phyloP scores from a whole-genome alignment of 2,113 vertebrate genomes.

The Andinoacara biseriatus region DNA sequence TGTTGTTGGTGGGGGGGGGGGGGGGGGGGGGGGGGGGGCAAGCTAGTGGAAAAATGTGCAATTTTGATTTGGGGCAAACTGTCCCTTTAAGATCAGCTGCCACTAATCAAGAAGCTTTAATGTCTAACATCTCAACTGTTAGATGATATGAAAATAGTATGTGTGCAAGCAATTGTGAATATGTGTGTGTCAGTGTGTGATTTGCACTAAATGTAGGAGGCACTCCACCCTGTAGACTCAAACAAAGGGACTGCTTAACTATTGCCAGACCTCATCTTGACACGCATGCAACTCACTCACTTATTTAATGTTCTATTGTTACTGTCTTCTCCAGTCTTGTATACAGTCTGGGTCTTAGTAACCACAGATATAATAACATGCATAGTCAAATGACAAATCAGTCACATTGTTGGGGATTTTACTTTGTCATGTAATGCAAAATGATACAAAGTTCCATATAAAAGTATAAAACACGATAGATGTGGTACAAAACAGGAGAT shows the following conservation, averaged over 20 bases:
- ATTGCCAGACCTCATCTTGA: slow-evolving; percentile 59
- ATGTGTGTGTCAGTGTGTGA: slow-evolving; percentile 3
- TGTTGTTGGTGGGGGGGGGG: too few relatives aligned
- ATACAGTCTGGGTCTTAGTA: neutral
- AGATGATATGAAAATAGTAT: slow-evolving; percentile 19
- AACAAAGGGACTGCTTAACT: slow-evolving; percentile 66
- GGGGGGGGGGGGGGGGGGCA: too few relatives aligned
- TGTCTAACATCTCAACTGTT: neutral
- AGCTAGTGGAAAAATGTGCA: neutral
- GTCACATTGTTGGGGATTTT: slow-evolving; percentile 73
- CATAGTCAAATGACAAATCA: slow-evolving; percentile 41
- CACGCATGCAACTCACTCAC: slow-evolving; percentile 14
- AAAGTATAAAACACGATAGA: slow-evolving; percentile 52
- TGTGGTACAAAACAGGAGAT: slow-evolving; percentile 47
- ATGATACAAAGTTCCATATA: slow-evolving; percentile 40
- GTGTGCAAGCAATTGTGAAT: neutral
- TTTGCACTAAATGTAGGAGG: slow-evolving; percentile 44
- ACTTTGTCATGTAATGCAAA: slow-evolving; percentile 51
- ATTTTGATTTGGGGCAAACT: neutral
- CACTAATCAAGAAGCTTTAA: neutral
- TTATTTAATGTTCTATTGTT: neutral
- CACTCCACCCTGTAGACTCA: slow-evolving; percentile 55
- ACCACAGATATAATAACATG: neutral
- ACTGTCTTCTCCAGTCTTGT: neutral
- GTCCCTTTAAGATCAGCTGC: slow-evolving; percentile 1